These are phyloP conservation scores for Drosophila kokeensis DNA, from an alignment of 2,888 invertebrate species.

Conservation along the genomic window DNA sequence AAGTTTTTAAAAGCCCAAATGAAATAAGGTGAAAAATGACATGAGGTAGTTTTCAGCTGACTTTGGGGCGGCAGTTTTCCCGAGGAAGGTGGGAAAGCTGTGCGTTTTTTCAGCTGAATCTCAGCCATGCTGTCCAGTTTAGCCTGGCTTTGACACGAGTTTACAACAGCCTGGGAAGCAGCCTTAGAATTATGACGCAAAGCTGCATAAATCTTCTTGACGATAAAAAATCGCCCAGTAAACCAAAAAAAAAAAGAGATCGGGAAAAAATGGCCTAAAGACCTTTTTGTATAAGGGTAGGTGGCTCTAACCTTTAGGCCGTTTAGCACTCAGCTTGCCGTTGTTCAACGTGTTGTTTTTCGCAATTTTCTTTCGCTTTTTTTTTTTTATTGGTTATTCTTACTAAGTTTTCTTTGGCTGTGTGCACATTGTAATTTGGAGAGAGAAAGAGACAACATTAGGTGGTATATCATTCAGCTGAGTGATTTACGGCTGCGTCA, in stretches of 20 bases:
- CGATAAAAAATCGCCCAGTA: conserved; percentile 67
- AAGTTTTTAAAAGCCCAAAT: conserved; percentile 37
- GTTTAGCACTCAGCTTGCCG: conserved; percentile 37
- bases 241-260: conserved; percentile 6
- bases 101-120: conserved; percentile 1
- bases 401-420: background rate
- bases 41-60: background rate
- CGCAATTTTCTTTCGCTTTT: conserved; percentile 35
- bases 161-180: conserved; percentile 35
- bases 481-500: conserved; percentile 55
- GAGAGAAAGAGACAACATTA: background rate
- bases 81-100: background rate
- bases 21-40: conserved; percentile 15
- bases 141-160: conserved; percentile 42
- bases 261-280: conserved; percentile 15
- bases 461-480: conserved; percentile 39
- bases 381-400: background rate
- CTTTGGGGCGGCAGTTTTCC: background rate
- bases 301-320: conserved; percentile 30
- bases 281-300: conserved; percentile 10
- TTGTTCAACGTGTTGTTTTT: conserved; percentile 11
- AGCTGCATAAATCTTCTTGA: conserved; percentile 73
- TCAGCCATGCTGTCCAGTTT: conserved; percentile 3
- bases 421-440: conserved; percentile 13
- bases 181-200: conserved; percentile 71